Conservation (phyloP, 1,140 invertebrate species). For the Helicoverpa armigera region DNA sequence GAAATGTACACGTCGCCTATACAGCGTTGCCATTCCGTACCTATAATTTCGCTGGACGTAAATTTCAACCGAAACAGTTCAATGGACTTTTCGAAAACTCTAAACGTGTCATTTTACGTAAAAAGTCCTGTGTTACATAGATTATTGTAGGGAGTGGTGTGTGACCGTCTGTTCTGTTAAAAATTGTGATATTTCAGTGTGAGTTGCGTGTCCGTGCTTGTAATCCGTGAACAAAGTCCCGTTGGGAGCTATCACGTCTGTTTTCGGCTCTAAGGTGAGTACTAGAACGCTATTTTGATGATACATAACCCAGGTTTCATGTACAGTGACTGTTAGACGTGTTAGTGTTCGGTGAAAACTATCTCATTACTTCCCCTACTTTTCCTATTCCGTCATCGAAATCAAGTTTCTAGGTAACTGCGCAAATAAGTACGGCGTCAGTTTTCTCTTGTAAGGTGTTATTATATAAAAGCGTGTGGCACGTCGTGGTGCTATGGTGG, state of each 20-base stretch:
- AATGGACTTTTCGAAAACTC: constrained; percentile 86
- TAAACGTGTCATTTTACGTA: constrained; percentile 77
- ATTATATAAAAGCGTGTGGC: constrained; percentile 50
- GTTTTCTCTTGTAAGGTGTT: constrained; percentile 44
- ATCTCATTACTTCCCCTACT: constrained; percentile 51
- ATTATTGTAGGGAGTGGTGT: constrained; percentile 76
- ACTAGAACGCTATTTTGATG: constrained; percentile 38
- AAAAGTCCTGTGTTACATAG: constrained; percentile 75
- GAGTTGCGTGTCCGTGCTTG: constrained; percentile 79
- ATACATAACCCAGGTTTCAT: constrained; percentile 28
- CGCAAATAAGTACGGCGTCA: constrained; percentile 62
- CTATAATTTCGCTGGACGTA: constrained; percentile 87
- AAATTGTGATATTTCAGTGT: constrained; percentile 78
- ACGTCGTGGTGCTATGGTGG: constrained; percentile 43
- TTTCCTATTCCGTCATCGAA: constrained; percentile 60
- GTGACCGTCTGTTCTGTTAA: constrained; percentile 74
- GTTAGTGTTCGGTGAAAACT: constrained; percentile 50
- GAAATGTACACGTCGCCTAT: constrained; percentile 79
- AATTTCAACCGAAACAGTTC: constrained; percentile 87
- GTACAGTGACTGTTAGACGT: constrained; percentile 25
- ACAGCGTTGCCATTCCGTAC: constrained; percentile 86
- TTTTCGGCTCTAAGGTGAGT: constrained; percentile 80
- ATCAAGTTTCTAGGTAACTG: constrained; percentile 65
- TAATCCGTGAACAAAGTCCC: constrained; percentile 75
- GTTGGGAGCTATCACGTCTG: constrained; percentile 70